Evolutionary conservation across 2,888 invertebrate species (phyloP).

Genomic region (Isoperla grammatica): DNA sequence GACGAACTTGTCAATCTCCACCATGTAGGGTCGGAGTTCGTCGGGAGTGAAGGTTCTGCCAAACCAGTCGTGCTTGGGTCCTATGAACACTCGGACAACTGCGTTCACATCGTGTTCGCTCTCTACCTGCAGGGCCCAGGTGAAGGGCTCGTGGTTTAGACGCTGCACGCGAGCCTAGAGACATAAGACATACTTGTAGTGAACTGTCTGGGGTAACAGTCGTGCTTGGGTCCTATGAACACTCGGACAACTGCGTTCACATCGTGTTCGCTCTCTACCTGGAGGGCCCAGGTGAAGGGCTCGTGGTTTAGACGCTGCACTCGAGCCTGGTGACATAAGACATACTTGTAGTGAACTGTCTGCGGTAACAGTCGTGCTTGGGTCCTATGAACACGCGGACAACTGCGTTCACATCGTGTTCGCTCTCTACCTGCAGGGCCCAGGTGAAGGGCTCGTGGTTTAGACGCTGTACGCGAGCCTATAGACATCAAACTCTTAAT

Average conservation of each 20-base stretch:
- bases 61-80: slow-evolving; percentile 34
- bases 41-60: slow-evolving; percentile 30
- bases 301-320: slow-evolving; percentile 36
- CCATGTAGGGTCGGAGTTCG: slow-evolving; percentile 29
- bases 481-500: too few relatives aligned
- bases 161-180: slow-evolving; percentile 32
- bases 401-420: too few relatives aligned
- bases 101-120: slow-evolving; percentile 30
- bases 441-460: slow-evolving; percentile 35
- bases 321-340: slow-evolving; percentile 24
- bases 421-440: too few relatives aligned
- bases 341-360: too few relatives aligned
- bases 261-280: too few relatives aligned
- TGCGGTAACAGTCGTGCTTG: too few relatives aligned
- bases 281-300: slow-evolving; percentile 33
- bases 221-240: too few relatives aligned
- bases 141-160: slow-evolving; percentile 36
- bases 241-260: too few relatives aligned
- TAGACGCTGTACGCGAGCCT: slow-evolving; percentile 34
- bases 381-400: too few relatives aligned
- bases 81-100: slow-evolving; percentile 34
- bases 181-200: too few relatives aligned
- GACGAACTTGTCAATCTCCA: slow-evolving; percentile 34
- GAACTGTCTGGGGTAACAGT: too few relatives aligned
- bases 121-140: slow-evolving; percentile 31